Base-by-base conservation (phyloP, 2,888 invertebrate genomes). In the Caradrina kadenii region DNA sequence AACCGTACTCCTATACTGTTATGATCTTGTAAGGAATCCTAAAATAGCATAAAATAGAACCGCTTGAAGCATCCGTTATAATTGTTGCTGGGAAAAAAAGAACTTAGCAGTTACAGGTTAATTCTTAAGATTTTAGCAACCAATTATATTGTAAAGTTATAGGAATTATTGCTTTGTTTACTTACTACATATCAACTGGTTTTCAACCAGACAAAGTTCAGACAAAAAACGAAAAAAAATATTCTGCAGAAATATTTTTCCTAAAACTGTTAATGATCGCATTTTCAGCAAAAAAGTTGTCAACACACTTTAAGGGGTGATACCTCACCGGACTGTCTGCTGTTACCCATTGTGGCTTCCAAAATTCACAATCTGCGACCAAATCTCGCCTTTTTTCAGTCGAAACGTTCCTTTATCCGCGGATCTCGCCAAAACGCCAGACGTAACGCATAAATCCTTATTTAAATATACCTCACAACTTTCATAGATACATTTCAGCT, bases 361-460 rank as follows among this genome's bases (percentile, higher is more conserved):
- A 86, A 92, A 92, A 86, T 86, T 81, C 77, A 75, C 85, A 88
- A 90, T 92, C 93, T 86, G 82, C 82, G 87, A 85, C 84, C 87
- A 86, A 87, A 91, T 92, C 91, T 89, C 84, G 69, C 72, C 85
- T 87, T 92, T 93, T 93, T 92, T 90, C 91, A 92, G 90, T 89
- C 88, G 80, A 87, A 88, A 87, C 88, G 88, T 89, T 90, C 88
- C 92, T 91, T 94, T 94, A 95, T 95, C 95, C 93, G 88, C 89
- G 89, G 91, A 95, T 93, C 95, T 95, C 93, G 94, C 95, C 94
- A 93, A 95, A 94, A 94, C 90, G 90, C 93, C 95, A 95, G 95
- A 94, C 95, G 92, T 92, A 92, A 92, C 92, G 92, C 95, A 95
- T 96, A 96, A 96, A 95, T 95, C 95, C 94, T 94, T 94, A 95